phyloP scores from a whole-genome alignment of 2,888 invertebrate species.

The Eupithecia exiguata region DNA sequence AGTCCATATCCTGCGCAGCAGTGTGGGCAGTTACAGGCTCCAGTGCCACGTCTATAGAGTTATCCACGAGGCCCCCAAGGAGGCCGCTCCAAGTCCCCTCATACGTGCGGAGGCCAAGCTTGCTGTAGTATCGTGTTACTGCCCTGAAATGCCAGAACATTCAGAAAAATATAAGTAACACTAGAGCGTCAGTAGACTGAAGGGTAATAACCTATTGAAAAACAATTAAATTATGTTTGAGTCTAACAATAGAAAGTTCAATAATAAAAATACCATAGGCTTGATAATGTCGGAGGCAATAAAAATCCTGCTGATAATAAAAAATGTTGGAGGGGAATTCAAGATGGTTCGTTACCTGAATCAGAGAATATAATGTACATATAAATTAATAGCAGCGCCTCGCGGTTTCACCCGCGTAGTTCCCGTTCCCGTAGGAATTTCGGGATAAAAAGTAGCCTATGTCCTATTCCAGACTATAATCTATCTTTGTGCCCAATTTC shows the following conservation, averaged over 20 bases:
- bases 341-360: not conserved
- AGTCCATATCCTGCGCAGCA: conserved; percentile 82
- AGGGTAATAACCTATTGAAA: conserved; percentile 2
- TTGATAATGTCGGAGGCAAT: not conserved
- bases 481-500: too few relatives aligned
- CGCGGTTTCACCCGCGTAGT: too few relatives aligned
- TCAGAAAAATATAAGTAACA: not conserved
- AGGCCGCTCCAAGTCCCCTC: conserved; percentile 86
- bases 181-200: not conserved
- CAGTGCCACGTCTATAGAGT: conserved; percentile 83
- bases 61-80: conserved; percentile 82
- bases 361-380: too few relatives aligned
- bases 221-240: not conserved
- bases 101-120: conserved; percentile 75
- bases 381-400: too few relatives aligned
- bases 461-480: too few relatives aligned
- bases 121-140: conserved; percentile 63
- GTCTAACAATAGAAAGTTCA: not conserved
- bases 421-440: too few relatives aligned
- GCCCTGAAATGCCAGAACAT: conserved; percentile 34
- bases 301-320: not conserved
- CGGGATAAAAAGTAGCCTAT: too few relatives aligned
- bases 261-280: not conserved
- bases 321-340: not conserved
- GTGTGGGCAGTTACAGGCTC: conserved; percentile 83